phyloP scores from a whole-genome alignment of 2,113 vertebrate species.

The Eira barbara region DNA sequence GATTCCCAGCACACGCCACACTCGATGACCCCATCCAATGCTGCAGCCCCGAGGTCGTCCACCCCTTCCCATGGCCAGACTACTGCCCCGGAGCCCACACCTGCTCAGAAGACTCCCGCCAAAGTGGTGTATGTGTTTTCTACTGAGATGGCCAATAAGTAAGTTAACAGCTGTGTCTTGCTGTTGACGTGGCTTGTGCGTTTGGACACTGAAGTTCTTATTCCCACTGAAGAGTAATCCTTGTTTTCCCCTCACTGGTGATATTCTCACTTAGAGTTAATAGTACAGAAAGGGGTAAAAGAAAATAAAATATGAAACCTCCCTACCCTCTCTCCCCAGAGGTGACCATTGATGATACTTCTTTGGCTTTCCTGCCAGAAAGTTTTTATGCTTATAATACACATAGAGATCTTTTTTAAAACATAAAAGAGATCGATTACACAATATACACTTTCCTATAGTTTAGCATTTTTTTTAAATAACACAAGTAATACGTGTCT shows the following conservation, averaged over 20 bases:
- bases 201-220: background rate
- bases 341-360: background rate
- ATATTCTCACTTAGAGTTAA: background rate
- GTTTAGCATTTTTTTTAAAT: background rate
- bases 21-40: constrained; percentile 90
- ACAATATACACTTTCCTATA: background rate
- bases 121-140: constrained; percentile 99
- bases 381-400: background rate
- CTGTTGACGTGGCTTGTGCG: background rate
- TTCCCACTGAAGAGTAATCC: background rate
- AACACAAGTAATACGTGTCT: background rate
- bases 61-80: constrained; percentile 95
- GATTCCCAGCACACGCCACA: constrained; percentile 89
- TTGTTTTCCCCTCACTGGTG: background rate
- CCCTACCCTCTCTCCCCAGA: background rate
- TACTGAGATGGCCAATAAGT: constrained; percentile 99
- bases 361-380: constrained; percentile 3
- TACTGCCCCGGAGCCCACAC: constrained; percentile 87
- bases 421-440: background rate
- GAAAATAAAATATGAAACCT: background rate
- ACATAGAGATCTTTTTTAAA: background rate
- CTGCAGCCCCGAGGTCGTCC: constrained; percentile 88
- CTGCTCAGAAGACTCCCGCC: constrained; percentile 92
- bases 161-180: constrained; percentile 77
- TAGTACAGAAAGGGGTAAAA: background rate